Evolutionary conservation across 2,888 invertebrate species (phyloP).

Genomic region (Bellardia bayeri): DNA sequence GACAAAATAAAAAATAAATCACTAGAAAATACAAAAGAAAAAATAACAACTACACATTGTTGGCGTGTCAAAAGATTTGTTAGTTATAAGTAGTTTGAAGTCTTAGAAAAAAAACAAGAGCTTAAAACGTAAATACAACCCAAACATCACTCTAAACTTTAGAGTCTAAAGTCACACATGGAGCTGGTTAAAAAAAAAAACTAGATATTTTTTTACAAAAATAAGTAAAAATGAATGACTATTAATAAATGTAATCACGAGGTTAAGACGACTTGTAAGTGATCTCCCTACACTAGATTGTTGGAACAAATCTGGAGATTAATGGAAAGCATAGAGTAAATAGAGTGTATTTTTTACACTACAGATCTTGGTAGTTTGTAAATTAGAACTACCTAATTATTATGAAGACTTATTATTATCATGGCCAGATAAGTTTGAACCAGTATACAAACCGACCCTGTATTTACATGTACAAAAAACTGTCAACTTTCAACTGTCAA

Average conservation of each 20-base stretch:
- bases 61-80: conserved; percentile 30
- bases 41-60: not conserved
- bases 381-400: no score
- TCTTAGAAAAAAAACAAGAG: conserved; percentile 15
- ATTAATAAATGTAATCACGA: not conserved
- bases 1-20: conserved; percentile 30
- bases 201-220: conserved; percentile 16
- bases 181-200: conserved; percentile 14
- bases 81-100: conserved; percentile 1
- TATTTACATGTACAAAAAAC: no score
- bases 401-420: no score
- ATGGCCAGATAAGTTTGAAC: no score
- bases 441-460: no score
- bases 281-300: not conserved
- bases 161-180: conserved; percentile 20
- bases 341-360: no score
- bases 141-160: conserved; percentile 43
- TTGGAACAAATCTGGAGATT: not conserved
- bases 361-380: no score
- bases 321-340: no score
- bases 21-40: not conserved
- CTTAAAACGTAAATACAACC: conserved; percentile 34
- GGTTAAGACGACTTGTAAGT: conserved; percentile 1
- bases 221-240: conserved; percentile 28
- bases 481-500: no score